These are phyloP conservation scores for Elgaria multicarinata DNA, from an alignment of 2,113 vertebrate species.

Conservation along the genomic window DNA sequence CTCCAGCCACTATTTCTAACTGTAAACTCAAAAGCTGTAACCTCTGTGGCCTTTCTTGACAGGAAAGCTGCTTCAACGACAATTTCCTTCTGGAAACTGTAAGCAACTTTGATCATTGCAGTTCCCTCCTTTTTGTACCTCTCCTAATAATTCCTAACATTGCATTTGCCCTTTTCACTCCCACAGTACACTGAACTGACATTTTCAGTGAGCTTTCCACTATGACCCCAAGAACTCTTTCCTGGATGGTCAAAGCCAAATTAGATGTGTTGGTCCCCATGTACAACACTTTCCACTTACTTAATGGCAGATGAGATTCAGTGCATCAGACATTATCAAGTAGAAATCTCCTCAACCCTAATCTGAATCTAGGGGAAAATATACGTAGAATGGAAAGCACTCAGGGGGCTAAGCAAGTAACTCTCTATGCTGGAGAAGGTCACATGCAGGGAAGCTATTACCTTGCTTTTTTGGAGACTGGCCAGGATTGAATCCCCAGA, in stretches of 20 bases:
- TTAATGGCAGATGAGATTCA: not conserved
- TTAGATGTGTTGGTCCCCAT: not conserved
- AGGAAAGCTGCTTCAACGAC: not conserved
- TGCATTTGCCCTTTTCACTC: not conserved
- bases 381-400: slow-evolving; percentile 63
- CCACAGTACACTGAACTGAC: not conserved
- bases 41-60: not conserved
- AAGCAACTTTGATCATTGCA: not conserved
- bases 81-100: not conserved
- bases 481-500: slow-evolving; percentile 16
- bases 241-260: not conserved
- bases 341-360: not conserved
- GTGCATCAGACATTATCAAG: not conserved
- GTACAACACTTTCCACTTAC: not conserved
- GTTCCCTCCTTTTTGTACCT: not conserved
- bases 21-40: not conserved
- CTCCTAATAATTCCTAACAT: not conserved
- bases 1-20: not conserved
- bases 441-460: slow-evolving; percentile 50
- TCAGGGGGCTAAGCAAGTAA: slow-evolving; percentile 59
- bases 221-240: not conserved
- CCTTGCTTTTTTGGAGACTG: slow-evolving; percentile 32
- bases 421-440: slow-evolving; percentile 54
- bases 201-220: not conserved
- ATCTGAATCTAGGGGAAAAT: slow-evolving; percentile 30